Percentiles rank a stretch among this genome's conserved stretches.
Conservation (phyloP, 2,888 invertebrate genomes). For the Patella pellucida region DNA sequence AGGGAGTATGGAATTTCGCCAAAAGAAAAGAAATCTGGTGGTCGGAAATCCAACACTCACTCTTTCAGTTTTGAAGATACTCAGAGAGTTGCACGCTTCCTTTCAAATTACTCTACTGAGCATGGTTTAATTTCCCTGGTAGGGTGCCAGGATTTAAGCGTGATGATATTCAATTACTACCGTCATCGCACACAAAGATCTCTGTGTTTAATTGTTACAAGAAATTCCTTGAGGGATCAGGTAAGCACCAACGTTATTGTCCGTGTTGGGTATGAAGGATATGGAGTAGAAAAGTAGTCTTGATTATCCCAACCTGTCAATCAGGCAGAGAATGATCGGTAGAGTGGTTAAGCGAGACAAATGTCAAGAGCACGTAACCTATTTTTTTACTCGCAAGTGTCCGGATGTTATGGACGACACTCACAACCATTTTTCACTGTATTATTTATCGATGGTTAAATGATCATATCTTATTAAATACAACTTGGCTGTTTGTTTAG, state of each 20-base stretch:
- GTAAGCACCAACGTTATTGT: background rate
- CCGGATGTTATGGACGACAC: too few species aligned
- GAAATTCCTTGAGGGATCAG: background rate
- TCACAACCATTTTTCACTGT: too few species aligned
- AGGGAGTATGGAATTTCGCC: conserved; percentile 22
- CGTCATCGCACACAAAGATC: conserved; percentile 22
- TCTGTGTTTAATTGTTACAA: conserved; percentile 15
- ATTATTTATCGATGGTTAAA: too few species aligned
- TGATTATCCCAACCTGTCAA: too few species aligned
- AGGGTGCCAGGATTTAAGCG: conserved; percentile 27
- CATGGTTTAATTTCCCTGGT: conserved; percentile 32
- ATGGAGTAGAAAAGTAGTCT: too few species aligned
- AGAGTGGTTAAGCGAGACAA: too few species aligned
- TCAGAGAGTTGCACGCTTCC: conserved; percentile 23
- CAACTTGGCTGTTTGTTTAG: too few species aligned
- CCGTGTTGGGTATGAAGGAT: too few species aligned
- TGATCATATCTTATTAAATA: too few species aligned
- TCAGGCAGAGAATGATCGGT: too few species aligned
- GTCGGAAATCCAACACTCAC: conserved; percentile 11
- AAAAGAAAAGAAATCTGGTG: conserved; percentile 18
- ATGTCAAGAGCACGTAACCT: too few species aligned
- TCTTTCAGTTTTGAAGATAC: conserved; percentile 22
- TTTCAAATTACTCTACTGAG: conserved; percentile 27
- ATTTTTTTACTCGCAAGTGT: too few species aligned
- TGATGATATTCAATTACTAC: conserved; percentile 23